phyloP scores from a whole-genome alignment of 2,113 vertebrate genomes.

The Scortum barcoo region DNA sequence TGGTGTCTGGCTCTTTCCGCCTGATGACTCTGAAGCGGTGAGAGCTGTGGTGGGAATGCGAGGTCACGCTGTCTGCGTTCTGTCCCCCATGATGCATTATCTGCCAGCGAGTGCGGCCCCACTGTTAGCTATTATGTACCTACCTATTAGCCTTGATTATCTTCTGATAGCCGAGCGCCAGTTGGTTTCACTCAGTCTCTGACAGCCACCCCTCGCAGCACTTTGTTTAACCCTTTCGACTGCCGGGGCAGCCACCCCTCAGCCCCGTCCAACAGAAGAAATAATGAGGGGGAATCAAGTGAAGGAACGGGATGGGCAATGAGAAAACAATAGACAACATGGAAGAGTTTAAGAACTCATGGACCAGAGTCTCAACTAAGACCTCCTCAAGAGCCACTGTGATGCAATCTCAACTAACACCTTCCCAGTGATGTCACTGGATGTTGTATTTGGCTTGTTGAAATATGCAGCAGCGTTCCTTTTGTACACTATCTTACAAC shows the following conservation, averaged over 20 bases:
- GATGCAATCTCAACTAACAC: slow-evolving; percentile 22
- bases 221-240: slow-evolving; percentile 98
- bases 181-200: slow-evolving; percentile 97
- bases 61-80: slow-evolving; percentile 89
- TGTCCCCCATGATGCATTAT: slow-evolving; percentile 92
- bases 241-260: slow-evolving; percentile 85
- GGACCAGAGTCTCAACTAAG: no score
- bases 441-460: slow-evolving; percentile 24
- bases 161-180: slow-evolving; percentile 93
- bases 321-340: slow-evolving; percentile 78
- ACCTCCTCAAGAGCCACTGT: slow-evolving; percentile 51
- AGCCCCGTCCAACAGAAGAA: slow-evolving; percentile 85
- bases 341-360: slow-evolving; percentile 70
- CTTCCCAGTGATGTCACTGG: slow-evolving; percentile 30
- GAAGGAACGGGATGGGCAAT: slow-evolving; percentile 71
- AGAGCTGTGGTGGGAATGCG: slow-evolving; percentile 84
- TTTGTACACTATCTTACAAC: slow-evolving; percentile 40
- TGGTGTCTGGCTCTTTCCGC: slow-evolving; percentile 74
- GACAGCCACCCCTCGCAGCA: slow-evolving; percentile 93
- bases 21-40: slow-evolving; percentile 69
- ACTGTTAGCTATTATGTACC: slow-evolving; percentile 97
- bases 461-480: slow-evolving; percentile 37
- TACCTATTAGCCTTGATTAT: slow-evolving; percentile 99
- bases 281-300: slow-evolving; percentile 82
- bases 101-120: slow-evolving; percentile 90